Conservation (phyloP, 2,113 vertebrate genomes). For the Cricetomys ansorgei region DNA sequence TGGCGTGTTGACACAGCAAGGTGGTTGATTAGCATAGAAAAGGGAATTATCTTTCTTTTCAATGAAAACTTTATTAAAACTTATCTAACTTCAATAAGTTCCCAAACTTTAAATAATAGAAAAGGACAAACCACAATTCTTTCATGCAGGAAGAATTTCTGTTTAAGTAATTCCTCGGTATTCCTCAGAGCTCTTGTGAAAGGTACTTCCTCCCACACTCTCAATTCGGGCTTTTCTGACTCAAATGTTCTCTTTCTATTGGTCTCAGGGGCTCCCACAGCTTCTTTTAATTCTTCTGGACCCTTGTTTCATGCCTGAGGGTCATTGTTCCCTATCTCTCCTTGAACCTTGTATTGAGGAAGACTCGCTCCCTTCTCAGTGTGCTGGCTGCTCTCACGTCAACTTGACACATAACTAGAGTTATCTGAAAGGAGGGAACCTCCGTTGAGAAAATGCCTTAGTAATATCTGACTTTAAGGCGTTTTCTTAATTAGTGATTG, state of each 20-base stretch:
- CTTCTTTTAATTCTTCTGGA: background rate
- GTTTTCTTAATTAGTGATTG: too few species aligned
- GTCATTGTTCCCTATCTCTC: background rate
- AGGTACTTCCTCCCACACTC: background rate
- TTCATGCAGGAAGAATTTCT: background rate
- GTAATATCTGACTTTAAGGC: too few species aligned
- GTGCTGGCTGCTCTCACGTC: too few species aligned
- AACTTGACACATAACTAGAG: too few species aligned
- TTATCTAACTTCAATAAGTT: background rate
- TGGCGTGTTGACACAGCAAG: background rate
- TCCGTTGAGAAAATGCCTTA: too few species aligned
- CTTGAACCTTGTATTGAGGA: background rate
- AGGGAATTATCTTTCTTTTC: background rate
- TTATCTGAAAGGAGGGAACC: too few species aligned
- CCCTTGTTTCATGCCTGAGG: background rate
- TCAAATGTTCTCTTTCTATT: conserved; percentile 31
- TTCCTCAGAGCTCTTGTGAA: background rate
- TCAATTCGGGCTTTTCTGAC: background rate
- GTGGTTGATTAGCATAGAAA: background rate
- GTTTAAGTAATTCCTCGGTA: background rate
- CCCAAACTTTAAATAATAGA: background rate
- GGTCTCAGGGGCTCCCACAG: background rate
- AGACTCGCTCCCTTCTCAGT: background rate
- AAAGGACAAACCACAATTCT: background rate
- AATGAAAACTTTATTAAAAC: background rate